Evolutionary conservation across 2,113 vertebrate genomes (phyloP), one percentile per base, ranked within the genome.

Genomic region (Gobio gobio): DNA sequence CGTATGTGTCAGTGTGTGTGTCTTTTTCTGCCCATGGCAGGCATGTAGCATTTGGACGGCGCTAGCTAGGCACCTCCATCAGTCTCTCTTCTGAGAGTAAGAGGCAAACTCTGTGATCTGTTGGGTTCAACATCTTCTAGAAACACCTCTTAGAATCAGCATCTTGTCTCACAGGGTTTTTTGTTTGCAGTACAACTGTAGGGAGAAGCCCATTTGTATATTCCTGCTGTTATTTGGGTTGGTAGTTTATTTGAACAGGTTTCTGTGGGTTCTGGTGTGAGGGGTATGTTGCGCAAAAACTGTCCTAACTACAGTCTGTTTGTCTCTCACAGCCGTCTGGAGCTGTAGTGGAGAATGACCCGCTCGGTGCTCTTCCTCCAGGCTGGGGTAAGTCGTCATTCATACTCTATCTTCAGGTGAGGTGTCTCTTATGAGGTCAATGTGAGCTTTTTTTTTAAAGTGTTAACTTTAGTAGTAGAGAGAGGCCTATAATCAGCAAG

Each of bases 381-480:
- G 98, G 98, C 94, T 99, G 98, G 98, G 98, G 98, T 99, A 95
- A 99, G 98, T 97, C 91, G 7, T 29, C 26, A 51, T 18, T 86
- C 84, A 51, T 89, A 89, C 93, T 93, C 90, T 78, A 70, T 93
- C 92, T 91, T 91, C 93, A 92, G 73, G 83, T 92, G 91, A 91
- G 91, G 85, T 91, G 91, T 43, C 84, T 92, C 86, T 61, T 87
- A 75, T 86, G 85, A 58, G 68, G 64, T 86, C 24, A 12, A 0
- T 24, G 33, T n/a, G 54, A 74, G n/a, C 36, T 72, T 56, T 54
- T 20, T 20, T 20, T 2, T 51, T 16, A 5, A 5, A 5, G 20
- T 8, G 18, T 56, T 56, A 56, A 56, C 54, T 56, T 54, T 10
- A 36, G 24, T 12, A 8, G 43, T 16, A 4, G 40, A 74, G 40